A percentile compares a stretch with the other conserved stretches of the same genome.
phyloP scores from a whole-genome alignment of 2,113 vertebrate species.

The Caretta caretta region DNA sequence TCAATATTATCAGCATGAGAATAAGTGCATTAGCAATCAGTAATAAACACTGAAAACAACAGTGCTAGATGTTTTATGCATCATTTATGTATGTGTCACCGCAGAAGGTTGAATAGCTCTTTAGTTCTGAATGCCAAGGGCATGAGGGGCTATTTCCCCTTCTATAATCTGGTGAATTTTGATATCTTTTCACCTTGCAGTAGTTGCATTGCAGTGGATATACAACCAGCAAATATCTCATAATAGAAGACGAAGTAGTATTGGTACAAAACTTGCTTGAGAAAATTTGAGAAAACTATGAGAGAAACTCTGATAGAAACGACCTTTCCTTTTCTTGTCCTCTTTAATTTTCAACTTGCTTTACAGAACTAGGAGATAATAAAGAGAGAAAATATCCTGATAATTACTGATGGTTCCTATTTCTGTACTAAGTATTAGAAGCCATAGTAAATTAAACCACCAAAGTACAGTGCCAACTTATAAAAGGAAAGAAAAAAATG shows the following conservation, averaged over 20 bases:
- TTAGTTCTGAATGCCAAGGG: conserved; percentile 30
- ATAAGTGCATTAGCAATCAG: conserved; percentile 59
- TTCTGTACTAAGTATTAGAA: not conserved
- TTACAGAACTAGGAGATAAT: not conserved
- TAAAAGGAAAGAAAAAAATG: not conserved
- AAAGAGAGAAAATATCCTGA: not conserved
- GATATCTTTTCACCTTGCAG: not conserved
- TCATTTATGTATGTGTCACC: conserved; percentile 45
- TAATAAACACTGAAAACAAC: conserved; percentile 61
- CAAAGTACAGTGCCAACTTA: not conserved
- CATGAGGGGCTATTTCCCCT: not conserved
- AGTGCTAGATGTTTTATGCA: conserved; percentile 64
- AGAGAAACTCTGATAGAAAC: not conserved
- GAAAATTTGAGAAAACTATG: not conserved
- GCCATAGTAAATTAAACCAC: not conserved
- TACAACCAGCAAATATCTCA: not conserved
- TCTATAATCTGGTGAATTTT: not conserved
- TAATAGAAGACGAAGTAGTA: not conserved
- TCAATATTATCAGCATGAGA: conserved; percentile 65
- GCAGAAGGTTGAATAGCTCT: conserved; percentile 45
- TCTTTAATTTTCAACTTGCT: not conserved
- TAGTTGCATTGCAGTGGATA: not conserved
- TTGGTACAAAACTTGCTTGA: not conserved
- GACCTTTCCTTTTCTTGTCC: not conserved
- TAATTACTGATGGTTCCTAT: not conserved